These are phyloP conservation scores for Sibirionetta formosa DNA, from an alignment of 2,797 vertebrate species.

Conservation along the genomic window DNA sequence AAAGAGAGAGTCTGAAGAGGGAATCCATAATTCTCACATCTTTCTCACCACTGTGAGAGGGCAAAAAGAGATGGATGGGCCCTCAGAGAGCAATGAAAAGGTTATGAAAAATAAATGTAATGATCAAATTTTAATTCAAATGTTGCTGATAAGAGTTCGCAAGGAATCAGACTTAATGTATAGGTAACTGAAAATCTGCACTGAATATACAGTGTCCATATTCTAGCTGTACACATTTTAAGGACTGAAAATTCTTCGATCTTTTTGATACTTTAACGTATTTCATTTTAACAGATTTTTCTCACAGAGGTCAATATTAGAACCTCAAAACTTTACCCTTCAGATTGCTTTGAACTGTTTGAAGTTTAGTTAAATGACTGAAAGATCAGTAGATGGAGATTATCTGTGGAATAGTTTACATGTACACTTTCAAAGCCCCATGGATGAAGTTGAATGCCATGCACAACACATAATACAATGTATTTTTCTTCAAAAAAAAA, in stretches of 20 bases:
- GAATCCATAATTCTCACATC: not conserved
- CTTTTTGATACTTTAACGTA: not conserved
- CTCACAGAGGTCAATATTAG: not conserved
- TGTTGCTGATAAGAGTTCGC: not conserved
- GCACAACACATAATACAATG: not conserved
- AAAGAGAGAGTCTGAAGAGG: not conserved
- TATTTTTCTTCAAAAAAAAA: conserved; percentile 14
- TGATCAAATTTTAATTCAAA: not conserved
- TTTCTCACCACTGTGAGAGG: not conserved
- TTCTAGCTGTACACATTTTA: not conserved
- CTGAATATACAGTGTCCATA: not conserved
- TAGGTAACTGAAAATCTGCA: not conserved
- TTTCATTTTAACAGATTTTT: not conserved
- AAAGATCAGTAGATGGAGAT: not conserved
- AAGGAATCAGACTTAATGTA: not conserved
- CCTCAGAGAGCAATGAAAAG: not conserved
- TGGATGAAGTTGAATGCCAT: not conserved
- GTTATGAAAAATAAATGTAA: not conserved
- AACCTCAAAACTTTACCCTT: not conserved
- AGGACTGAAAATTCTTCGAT: not conserved
- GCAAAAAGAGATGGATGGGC: not conserved
- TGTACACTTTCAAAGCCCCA: not conserved
- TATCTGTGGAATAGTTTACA: not conserved
- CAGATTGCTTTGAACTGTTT: not conserved
- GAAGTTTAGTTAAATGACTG: not conserved